Evolutionary conservation across 2,797 vertebrate genomes (phyloP).

Genomic region (Enteromius treurensis): DNA sequence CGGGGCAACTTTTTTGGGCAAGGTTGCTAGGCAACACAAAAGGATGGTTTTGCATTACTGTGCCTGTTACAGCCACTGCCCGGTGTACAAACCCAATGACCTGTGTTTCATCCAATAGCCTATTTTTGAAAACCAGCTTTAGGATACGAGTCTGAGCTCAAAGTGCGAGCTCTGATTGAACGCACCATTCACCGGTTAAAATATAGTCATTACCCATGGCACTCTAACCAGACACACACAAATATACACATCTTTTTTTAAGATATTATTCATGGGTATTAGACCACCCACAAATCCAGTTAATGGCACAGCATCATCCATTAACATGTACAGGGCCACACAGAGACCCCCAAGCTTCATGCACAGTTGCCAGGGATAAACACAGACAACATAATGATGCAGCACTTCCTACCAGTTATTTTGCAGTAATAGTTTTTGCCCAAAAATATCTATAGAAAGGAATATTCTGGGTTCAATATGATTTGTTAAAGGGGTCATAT

Average conservation of each 20-base stretch:
- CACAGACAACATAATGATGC: not conserved
- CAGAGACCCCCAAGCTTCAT: not conserved
- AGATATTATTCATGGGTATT: conserved; percentile 34
- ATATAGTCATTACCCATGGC: conserved; percentile 9
- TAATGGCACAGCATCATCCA: conserved; percentile 31
- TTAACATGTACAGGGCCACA: conserved; percentile 22
- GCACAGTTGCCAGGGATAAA: not conserved
- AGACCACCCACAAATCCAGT: conserved; percentile 43
- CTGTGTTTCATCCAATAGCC: not conserved
- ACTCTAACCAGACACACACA: conserved; percentile 13
- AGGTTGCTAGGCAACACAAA: conserved; percentile 31
- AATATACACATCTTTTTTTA: conserved; percentile 36
- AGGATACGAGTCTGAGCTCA: conserved; percentile 12
- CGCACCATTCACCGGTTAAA: conserved; percentile 3
- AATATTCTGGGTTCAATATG: not conserved
- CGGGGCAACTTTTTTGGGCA: conserved; percentile 25
- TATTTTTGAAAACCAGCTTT: conserved; percentile 9
- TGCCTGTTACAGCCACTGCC: conserved; percentile 3
- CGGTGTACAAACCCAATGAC: conserved; percentile 3
- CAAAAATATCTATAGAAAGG: not conserved
- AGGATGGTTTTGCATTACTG: not conserved
- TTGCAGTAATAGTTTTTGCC: not conserved
- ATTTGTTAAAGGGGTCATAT: not conserved
- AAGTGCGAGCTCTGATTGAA: conserved; percentile 21
- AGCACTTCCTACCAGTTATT: not conserved